These are phyloP conservation scores for Pteruthius melanotis DNA, from an alignment of 2,113 vertebrate species.

Conservation along the genomic window DNA sequence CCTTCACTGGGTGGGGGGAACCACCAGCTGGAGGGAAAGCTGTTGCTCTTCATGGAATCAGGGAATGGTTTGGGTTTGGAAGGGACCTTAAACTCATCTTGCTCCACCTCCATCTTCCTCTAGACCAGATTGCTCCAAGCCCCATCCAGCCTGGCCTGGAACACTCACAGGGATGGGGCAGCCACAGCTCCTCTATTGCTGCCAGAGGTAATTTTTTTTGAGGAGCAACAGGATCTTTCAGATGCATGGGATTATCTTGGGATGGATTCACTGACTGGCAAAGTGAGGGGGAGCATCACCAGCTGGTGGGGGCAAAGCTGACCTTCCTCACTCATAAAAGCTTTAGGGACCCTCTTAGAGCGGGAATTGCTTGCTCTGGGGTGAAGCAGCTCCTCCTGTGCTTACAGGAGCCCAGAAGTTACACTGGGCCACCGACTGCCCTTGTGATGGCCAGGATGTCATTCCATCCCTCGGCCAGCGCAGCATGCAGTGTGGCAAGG, in stretches of 20 bases:
- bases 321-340: background rate
- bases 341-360: background rate
- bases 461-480: background rate
- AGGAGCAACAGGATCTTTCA: background rate
- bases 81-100: background rate
- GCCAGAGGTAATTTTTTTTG: background rate
- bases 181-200: background rate
- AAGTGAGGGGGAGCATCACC: background rate
- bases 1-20: too few species aligned
- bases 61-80: background rate
- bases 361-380: background rate
- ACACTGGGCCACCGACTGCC: rapidly evolving
- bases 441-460: background rate
- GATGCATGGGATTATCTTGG: background rate
- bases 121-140: background rate
- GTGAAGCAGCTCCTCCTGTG: background rate
- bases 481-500: rapidly evolving
- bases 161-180: background rate
- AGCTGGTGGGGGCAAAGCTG: background rate
- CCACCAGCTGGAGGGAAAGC: background rate
- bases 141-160: background rate
- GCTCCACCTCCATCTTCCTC: background rate
- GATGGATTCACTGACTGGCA: background rate
- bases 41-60: background rate
- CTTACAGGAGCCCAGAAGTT: background rate